Evolutionary conservation across 2,888 invertebrate species (phyloP), one percentile per base, ranked within the genome.

Genomic region (Dasypolia templi): DNA sequence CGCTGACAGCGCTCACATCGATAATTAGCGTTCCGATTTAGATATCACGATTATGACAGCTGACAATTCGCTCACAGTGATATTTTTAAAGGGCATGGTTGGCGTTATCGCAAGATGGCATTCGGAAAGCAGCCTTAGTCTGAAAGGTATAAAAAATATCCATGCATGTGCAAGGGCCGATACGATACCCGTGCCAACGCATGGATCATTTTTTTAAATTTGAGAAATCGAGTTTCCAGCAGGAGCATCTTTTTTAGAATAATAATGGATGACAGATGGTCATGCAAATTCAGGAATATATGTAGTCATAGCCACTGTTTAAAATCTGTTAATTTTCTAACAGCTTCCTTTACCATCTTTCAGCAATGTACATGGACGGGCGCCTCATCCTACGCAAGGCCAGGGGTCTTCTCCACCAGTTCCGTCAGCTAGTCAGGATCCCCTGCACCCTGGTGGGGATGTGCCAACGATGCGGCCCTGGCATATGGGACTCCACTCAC

Each of bases 341-440:
- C 49, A 51, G 14, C 14, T 58, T 19, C 3, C 35, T 56, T 32
- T 59, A 1, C 19, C 17, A 39, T 51, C 12, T 91, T 92, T 64
- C 92, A 97, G 99, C 99, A 35, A 99, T 99, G 98, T 99, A 99
- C 92, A 99, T 99, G 99, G 99, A 99, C 92, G 99, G 99, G 0
- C 97, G 98, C 59, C 95, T 99, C 29, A 99, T 99, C 74, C 96
- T 99, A 49, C 97, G 98, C 81, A 99, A 99, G 96, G 99, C 99
- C 0, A 97, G 99, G 72, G 99, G 99, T 22, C 96, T 99, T 6
- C 96, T 99, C 1, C 97, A 99, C 93, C 98, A 99, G 92, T 99
- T 99, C 94, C 97, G 99, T n/a, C 98, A 98, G 89, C 95, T 98
- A 86, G 97, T 98, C 39, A 97, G 98, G 86, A 97, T 99, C 77